A percentile compares a stretch with the other conserved stretches of the same genome.
phyloP scores from a whole-genome alignment of 1,140 invertebrate species.

The Hyphantria cunea region DNA sequence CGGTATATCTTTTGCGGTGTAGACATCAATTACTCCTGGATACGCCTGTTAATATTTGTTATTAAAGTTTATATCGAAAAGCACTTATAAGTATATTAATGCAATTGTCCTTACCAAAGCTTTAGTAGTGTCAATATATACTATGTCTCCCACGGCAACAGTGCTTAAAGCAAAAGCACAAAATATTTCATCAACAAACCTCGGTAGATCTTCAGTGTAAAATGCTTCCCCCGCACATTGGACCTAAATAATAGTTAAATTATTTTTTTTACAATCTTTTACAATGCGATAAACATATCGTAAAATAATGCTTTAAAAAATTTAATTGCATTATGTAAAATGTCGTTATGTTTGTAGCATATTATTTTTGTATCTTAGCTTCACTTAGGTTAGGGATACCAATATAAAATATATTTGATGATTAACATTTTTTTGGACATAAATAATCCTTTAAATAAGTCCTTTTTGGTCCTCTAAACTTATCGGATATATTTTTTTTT shows the following conservation, averaged over 20 bases:
- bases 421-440: too few relatives aligned
- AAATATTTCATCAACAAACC: conserved; percentile 81
- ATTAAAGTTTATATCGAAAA: not conserved
- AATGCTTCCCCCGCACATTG: conserved; percentile 85
- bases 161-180: conserved; percentile 84
- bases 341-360: too few relatives aligned
- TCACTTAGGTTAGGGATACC: too few relatives aligned
- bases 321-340: too few relatives aligned
- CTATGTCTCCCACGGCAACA: conserved; percentile 79
- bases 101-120: conserved; percentile 79
- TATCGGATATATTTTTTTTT: too few relatives aligned
- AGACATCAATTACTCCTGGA: conserved; percentile 87
- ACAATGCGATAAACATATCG: too few relatives aligned
- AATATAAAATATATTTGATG: too few relatives aligned
- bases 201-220: conserved; percentile 85
- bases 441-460: too few relatives aligned
- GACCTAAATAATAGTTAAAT: conserved; percentile 44
- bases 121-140: conserved; percentile 82
- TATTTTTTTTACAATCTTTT: not conserved
- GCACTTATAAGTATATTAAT: too few relatives aligned
- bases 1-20: conserved; percentile 88
- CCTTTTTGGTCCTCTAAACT: too few relatives aligned
- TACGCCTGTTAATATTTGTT: conserved; percentile 67
- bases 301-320: too few relatives aligned
- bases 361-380: too few relatives aligned